phyloP scores from a whole-genome alignment of 2,113 vertebrate genomes.

The Meleagris gallopavo region DNA sequence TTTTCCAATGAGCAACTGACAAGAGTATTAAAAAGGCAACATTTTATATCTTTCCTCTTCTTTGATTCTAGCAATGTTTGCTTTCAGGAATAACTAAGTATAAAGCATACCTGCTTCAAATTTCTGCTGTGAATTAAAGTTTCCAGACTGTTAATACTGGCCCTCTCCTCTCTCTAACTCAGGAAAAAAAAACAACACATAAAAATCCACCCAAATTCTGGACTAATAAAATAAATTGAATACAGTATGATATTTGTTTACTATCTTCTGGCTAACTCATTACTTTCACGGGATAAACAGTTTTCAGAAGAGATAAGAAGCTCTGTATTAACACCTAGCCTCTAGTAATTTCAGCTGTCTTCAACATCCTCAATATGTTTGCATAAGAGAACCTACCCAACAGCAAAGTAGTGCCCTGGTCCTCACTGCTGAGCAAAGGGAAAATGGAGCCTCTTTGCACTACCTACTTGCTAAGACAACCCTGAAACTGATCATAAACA shows the following conservation, averaged over 20 bases:
- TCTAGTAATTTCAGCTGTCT: background rate
- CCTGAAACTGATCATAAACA: background rate
- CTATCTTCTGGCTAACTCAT: background rate
- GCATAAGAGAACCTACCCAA: rapidly evolving
- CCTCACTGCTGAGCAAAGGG: background rate
- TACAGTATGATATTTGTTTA: background rate
- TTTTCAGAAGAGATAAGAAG: background rate
- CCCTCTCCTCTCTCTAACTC: background rate
- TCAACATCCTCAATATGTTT: rapidly evolving
- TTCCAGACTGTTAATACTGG: background rate
- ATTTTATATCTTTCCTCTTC: background rate
- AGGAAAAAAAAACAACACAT: background rate
- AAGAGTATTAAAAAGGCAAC: background rate
- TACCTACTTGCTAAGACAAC: background rate
- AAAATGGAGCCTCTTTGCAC: background rate
- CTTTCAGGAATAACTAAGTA: background rate
- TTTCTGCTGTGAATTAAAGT: background rate
- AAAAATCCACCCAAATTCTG: background rate
- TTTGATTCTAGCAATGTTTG: background rate
- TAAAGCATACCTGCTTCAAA: background rate
- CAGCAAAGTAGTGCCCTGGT: rapidly evolving
- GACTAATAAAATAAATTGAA: background rate
- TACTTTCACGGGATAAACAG: conserved; percentile 19
- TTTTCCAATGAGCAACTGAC: background rate
- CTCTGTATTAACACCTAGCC: background rate